A percentile compares a stretch with the other conserved stretches of the same genome.
Conservation (phyloP, 2,888 invertebrate genomes). For the Amiota mariae region DNA sequence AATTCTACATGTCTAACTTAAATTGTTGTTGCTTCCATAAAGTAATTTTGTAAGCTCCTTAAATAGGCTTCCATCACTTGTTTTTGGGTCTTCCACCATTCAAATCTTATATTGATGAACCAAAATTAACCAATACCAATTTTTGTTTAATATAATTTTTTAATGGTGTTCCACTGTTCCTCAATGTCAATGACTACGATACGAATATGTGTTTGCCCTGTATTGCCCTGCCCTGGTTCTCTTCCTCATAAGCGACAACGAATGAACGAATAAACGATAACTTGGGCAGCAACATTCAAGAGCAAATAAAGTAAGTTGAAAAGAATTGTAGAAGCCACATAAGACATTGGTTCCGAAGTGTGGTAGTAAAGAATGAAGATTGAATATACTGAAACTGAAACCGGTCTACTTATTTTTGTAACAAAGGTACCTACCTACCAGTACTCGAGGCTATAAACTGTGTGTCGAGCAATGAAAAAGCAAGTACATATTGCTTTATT, state of each 20-base stretch:
- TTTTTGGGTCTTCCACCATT: too few relatives aligned
- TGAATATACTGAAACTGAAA: slow-evolving; percentile 23
- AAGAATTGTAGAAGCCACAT: slow-evolving; percentile 1
- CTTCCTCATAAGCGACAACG: slow-evolving; percentile 4
- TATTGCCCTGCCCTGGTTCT: not conserved
- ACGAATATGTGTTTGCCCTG: too few relatives aligned
- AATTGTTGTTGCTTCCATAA: too few relatives aligned
- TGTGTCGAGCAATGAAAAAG: not conserved
- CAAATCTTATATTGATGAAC: too few relatives aligned
- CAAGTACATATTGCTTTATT: slow-evolving; percentile 20
- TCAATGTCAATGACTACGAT: not conserved
- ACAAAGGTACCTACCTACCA: not conserved
- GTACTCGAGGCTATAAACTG: not conserved
- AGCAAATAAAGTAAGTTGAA: slow-evolving; percentile 21
- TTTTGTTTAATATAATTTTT: not conserved
- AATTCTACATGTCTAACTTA: too few relatives aligned
- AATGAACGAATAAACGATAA: not conserved
- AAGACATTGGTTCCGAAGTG: too few relatives aligned
- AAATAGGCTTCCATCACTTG: too few relatives aligned
- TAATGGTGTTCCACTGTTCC: not conserved
- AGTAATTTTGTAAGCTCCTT: too few relatives aligned
- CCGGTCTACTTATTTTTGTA: slow-evolving; percentile 28
- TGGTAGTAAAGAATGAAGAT: slow-evolving; percentile 6
- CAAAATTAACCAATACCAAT: too few relatives aligned
- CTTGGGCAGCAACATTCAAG: slow-evolving; percentile 9